Evolutionary conservation across 2,113 vertebrate genomes (phyloP).

Genomic region (Tenrec ecaudatus): DNA sequence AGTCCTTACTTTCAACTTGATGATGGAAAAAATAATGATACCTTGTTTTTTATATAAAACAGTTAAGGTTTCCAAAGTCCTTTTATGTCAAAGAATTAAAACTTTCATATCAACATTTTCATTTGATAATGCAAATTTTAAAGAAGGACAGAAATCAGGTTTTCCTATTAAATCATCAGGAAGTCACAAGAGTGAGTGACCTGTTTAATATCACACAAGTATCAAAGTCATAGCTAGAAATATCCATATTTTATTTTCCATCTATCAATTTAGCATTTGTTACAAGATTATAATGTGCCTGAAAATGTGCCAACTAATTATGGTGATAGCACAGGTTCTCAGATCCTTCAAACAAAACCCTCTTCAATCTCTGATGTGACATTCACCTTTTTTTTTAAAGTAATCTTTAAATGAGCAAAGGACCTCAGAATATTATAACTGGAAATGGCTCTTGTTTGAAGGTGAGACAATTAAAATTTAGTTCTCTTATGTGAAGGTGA

Average conservation of each 20-base stretch:
- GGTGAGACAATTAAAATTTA: conserved; percentile 11
- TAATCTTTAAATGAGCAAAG: background rate
- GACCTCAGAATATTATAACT: background rate
- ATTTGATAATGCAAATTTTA: background rate
- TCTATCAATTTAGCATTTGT: background rate
- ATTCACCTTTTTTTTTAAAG: background rate
- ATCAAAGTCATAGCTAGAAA: background rate
- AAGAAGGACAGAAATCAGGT: background rate
- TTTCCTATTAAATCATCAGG: background rate
- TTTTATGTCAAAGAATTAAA: background rate
- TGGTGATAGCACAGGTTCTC: background rate
- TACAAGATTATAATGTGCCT: background rate
- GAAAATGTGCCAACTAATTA: background rate
- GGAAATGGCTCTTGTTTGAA: background rate
- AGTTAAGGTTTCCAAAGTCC: background rate
- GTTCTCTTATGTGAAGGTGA: background rate
- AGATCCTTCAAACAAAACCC: background rate
- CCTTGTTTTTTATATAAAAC: conserved; percentile 7
- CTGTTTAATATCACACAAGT: background rate
- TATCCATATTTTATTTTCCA: background rate
- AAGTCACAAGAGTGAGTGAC: background rate
- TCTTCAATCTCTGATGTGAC: background rate
- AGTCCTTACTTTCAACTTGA: background rate
- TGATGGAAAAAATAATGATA: conserved; percentile 29
- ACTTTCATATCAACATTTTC: background rate